Conservation (phyloP, 2,888 invertebrate species). For the Dicycla oo region DNA sequence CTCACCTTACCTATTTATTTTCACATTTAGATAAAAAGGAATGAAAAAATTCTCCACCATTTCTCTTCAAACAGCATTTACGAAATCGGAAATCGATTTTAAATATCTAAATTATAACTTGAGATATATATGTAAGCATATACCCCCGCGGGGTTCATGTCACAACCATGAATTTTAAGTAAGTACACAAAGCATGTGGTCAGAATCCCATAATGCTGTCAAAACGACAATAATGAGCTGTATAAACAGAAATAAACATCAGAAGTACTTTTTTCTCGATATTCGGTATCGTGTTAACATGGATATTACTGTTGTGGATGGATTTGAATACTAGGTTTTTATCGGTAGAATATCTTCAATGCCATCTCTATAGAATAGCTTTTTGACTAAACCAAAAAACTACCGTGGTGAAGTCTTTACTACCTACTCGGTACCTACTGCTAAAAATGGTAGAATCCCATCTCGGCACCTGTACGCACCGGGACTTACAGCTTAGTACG, state of each 20-base stretch:
- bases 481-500: too few species aligned
- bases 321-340: not conserved
- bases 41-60: constrained; percentile 30
- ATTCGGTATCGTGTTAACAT: constrained; percentile 29
- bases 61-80: constrained; percentile 30
- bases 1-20: constrained; percentile 38
- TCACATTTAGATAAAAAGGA: constrained; percentile 45
- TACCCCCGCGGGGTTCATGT: constrained; percentile 57
- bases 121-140: constrained; percentile 46
- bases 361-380: not conserved
- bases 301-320: not conserved
- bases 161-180: constrained; percentile 63
- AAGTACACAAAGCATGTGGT: constrained; percentile 34
- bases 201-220: constrained; percentile 63
- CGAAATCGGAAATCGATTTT: constrained; percentile 56
- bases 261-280: constrained; percentile 20
- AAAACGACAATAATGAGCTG: constrained; percentile 58
- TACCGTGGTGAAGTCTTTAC: too few species aligned
- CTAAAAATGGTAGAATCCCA: too few species aligned
- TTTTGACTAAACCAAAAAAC: not conserved
- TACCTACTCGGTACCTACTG: too few species aligned
- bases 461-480: too few species aligned
- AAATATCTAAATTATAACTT: constrained; percentile 65
- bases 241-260: constrained; percentile 56
- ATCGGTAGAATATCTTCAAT: not conserved